These are phyloP conservation scores for Brienomyrus longianalis DNA, from an alignment of 2,113 vertebrate genomes.

Conservation along the genomic window DNA sequence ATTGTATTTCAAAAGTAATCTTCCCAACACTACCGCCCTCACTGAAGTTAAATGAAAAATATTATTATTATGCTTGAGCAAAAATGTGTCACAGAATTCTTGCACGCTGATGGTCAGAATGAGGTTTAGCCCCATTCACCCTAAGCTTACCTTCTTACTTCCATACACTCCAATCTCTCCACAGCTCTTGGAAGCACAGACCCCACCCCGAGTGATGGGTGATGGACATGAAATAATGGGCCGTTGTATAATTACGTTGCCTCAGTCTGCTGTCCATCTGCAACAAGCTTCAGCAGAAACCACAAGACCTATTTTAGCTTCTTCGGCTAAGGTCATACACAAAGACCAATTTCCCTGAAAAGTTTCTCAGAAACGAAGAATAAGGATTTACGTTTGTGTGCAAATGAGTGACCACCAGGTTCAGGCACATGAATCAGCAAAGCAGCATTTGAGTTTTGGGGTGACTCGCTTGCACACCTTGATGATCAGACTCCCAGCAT, in stretches of 20 bases:
- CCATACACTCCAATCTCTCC: background rate
- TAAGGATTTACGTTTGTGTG: background rate
- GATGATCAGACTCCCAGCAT: background rate
- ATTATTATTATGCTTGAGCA: no score
- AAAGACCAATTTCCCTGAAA: background rate
- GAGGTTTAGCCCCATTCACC: background rate
- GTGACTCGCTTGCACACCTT: background rate
- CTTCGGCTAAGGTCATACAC: background rate
- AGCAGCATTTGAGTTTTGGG: background rate
- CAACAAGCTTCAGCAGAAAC: background rate
- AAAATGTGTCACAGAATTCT: no score
- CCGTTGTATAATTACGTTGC: background rate
- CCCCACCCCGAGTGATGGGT: background rate
- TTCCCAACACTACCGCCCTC: no score
- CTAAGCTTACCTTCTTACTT: background rate
- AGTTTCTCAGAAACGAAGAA: background rate
- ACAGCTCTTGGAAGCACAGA: background rate
- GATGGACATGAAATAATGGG: background rate
- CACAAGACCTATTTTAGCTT: background rate
- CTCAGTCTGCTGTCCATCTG: background rate
- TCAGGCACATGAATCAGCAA: background rate
- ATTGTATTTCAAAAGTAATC: no score
- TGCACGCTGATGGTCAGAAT: background rate
- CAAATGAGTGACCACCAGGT: background rate
- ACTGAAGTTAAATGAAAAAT: no score